phyloP scores from a whole-genome alignment of 1,140 invertebrate species.

The Megalopta genalis region DNA sequence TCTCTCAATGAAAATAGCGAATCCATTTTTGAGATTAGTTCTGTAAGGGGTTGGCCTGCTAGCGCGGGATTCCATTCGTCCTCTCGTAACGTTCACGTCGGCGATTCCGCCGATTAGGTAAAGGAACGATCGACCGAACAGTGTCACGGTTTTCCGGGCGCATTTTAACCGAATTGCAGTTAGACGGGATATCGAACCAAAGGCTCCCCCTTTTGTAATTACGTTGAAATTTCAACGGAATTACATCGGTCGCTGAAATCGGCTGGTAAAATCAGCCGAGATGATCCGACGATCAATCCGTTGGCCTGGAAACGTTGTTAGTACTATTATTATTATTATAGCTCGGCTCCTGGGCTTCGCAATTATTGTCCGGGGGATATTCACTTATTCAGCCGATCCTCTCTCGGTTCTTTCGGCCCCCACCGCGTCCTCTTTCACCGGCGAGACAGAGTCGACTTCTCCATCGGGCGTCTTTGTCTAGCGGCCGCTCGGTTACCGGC shows the following conservation, averaged over 20 bases:
- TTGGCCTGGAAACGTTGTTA: background rate
- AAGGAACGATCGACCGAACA: background rate
- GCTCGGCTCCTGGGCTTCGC: background rate
- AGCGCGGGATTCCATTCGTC: too few species aligned
- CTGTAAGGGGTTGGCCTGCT: background rate
- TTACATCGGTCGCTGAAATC: background rate
- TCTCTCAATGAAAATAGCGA: slow-evolving; percentile 5
- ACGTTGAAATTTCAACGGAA: slow-evolving; percentile 4
- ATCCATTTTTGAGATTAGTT: slow-evolving; percentile 34
- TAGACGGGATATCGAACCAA: background rate
- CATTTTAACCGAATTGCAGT: background rate
- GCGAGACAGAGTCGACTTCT: too few species aligned
- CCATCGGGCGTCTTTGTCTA: too few species aligned
- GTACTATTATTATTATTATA: background rate
- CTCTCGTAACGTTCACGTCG: background rate
- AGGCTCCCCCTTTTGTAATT: background rate
- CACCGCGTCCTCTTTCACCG: background rate
- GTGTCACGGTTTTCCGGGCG: background rate
- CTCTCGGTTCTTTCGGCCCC: too few species aligned
- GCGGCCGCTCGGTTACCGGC: background rate
- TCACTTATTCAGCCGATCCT: background rate
- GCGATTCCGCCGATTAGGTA: background rate
- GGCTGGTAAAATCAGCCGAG: background rate
- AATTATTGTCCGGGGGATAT: background rate
- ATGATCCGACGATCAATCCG: background rate